Percentiles rank a stretch among this genome's conserved stretches.
Evolutionary conservation across 1,140 invertebrate genomes (phyloP).

Genomic region (Brachionus koreanus): DNA sequence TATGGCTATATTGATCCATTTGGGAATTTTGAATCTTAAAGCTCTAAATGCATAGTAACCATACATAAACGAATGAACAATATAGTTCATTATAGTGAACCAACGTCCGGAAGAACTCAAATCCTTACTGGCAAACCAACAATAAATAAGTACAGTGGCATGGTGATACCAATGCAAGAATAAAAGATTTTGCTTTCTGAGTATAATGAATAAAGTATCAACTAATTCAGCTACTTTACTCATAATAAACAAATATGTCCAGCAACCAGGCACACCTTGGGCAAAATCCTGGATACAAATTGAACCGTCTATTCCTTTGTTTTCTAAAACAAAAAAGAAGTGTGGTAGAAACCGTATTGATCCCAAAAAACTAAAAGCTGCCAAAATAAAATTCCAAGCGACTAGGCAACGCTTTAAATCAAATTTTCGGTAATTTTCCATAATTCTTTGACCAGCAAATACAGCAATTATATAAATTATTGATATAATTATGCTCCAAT

Average conservation of each 20-base stretch:
- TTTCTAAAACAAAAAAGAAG: conserved; percentile 74
- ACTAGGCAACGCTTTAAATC: conserved; percentile 77
- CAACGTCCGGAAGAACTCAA: conserved; percentile 63
- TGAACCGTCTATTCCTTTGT: conserved; percentile 86
- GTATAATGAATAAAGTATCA: conserved; percentile 93
- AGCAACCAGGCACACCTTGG: conserved; percentile 68
- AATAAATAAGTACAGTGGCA: conserved; percentile 75
- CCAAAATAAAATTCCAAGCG: conserved; percentile 84
- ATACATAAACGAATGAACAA: conserved; percentile 94
- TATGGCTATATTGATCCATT: conserved; percentile 80
- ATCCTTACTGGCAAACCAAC: conserved; percentile 84
- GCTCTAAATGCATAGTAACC: conserved; percentile 87
- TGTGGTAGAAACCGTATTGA: conserved; percentile 66
- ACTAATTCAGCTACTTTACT: conserved; percentile 90
- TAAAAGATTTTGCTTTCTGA: conserved; percentile 90
- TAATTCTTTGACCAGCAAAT: conserved; percentile 83
- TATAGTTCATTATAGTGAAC: conserved; percentile 98
- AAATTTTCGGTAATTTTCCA: conserved; percentile 82
- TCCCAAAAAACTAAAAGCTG: conserved; percentile 87
- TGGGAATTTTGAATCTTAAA: conserved; percentile 78
- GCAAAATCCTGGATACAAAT: conserved; percentile 67
- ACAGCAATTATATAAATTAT: conserved; percentile 87
- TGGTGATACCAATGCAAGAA: conserved; percentile 87
- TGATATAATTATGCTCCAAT: conserved; percentile 70
- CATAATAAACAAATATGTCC: conserved; percentile 68